Evolutionary conservation across 2,888 invertebrate species (phyloP).

Genomic region (Linyphia triangularis): DNA sequence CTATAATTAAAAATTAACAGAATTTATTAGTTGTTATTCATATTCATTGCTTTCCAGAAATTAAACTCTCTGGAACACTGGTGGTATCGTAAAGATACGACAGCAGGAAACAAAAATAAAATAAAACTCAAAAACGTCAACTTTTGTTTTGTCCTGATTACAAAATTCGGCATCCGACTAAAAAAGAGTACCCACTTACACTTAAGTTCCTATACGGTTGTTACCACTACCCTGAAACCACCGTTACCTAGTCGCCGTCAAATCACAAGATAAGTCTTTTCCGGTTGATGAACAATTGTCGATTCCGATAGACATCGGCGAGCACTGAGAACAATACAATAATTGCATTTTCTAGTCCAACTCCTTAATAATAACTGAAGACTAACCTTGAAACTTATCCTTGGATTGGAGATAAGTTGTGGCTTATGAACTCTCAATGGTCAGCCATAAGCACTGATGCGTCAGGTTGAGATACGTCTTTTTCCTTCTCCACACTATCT

Average conservation of each 20-base stretch:
- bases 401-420: conserved; percentile 68
- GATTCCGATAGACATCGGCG: conserved; percentile 71
- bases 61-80: too few relatives aligned
- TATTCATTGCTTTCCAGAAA: too few relatives aligned
- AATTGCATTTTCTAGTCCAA: conserved; percentile 74
- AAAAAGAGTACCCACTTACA: too few relatives aligned
- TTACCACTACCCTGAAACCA: conserved; percentile 65
- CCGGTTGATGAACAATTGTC: conserved; percentile 59
- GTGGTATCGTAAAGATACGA: too few relatives aligned
- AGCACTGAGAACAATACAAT: conserved; percentile 67
- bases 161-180: too few relatives aligned
- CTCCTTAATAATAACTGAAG: conserved; percentile 69
- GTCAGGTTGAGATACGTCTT: conserved; percentile 51
- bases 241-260: conserved; percentile 64
- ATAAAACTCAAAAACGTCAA: too few relatives aligned
- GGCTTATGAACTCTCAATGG: conserved; percentile 74
- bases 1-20: too few relatives aligned
- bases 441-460: conserved; percentile 68
- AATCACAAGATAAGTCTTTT: conserved; percentile 54
- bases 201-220: too few relatives aligned
- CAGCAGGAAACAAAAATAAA: too few relatives aligned
- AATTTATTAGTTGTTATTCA: too few relatives aligned
- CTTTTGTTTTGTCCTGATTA: too few relatives aligned
- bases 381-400: conserved; percentile 73
- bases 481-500: conserved; percentile 45